Evolutionary conservation across 2,113 vertebrate genomes (phyloP).

Genomic region (Arizona elegans): DNA sequence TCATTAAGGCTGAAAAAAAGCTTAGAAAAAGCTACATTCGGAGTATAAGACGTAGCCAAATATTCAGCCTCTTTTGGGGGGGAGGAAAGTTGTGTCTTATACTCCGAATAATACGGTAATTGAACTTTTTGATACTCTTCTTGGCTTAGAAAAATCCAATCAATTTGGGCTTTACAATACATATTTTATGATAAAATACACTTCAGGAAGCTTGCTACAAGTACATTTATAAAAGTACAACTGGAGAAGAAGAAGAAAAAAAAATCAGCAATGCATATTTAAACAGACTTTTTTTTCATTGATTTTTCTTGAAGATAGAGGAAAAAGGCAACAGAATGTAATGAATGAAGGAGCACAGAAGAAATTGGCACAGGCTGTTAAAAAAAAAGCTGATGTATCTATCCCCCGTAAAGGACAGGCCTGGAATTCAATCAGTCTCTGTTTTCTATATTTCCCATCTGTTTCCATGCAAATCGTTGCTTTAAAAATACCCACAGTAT

Average conservation of each 20-base stretch:
- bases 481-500: not conserved
- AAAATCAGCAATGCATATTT: not conserved
- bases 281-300: not conserved
- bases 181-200: not conserved
- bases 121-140: not conserved
- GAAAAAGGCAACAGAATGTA: not conserved
- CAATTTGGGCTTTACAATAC: not conserved
- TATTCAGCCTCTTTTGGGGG: too few relatives aligned
- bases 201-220: not conserved
- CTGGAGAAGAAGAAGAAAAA: not conserved
- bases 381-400: not conserved
- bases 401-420: not conserved
- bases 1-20: too few relatives aligned
- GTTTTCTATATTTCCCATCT: not conserved
- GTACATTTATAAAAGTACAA: not conserved
- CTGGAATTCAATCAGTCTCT: too few relatives aligned
- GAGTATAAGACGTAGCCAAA: too few relatives aligned
- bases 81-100: too few relatives aligned
- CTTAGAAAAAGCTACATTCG: too few relatives aligned
- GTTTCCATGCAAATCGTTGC: not conserved
- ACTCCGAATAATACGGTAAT: not conserved
- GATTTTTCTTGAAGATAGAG: not conserved
- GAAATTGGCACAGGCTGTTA: not conserved
- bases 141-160: not conserved
- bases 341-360: not conserved